A percentile compares a stretch with the other conserved stretches of the same genome.
Conservation (phyloP, 2,888 invertebrate species). For the Slavum lentiscoides region DNA sequence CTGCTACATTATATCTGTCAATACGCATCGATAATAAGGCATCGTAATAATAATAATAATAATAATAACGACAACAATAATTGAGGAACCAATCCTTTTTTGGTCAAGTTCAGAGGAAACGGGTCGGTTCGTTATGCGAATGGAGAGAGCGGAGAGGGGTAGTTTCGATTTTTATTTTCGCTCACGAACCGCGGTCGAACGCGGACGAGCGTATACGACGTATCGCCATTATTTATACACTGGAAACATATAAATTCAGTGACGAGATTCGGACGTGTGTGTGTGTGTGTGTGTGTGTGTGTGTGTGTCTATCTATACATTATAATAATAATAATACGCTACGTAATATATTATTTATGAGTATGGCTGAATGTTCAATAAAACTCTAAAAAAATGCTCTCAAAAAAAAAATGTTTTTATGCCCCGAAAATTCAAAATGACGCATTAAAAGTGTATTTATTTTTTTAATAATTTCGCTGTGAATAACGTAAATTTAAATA, state of each 20-base stretch:
- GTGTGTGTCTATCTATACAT: too few relatives aligned
- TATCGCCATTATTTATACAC: conserved; percentile 23
- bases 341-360: too few relatives aligned
- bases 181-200: neutral
- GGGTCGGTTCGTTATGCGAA: neutral
- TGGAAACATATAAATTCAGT: conserved; percentile 28
- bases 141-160: too few relatives aligned
- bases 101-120: conserved; percentile 44
- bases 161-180: neutral
- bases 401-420: too few relatives aligned
- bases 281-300: too few relatives aligned
- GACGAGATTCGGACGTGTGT: conserved; percentile 33
- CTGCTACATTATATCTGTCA: neutral
- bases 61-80: conserved; percentile 24
- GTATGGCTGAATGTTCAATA: too few relatives aligned
- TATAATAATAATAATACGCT: too few relatives aligned
- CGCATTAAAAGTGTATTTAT: too few relatives aligned
- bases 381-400: too few relatives aligned
- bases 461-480: too few relatives aligned
- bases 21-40: conserved; percentile 24
- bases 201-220: neutral
- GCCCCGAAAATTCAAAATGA: too few relatives aligned
- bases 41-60: neutral
- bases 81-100: conserved; percentile 50
- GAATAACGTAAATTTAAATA: too few relatives aligned